A percentile compares a stretch with the other conserved stretches of the same genome.
phyloP scores from a whole-genome alignment of 53 echinoderm and acorn worm genomes.

The Apostichopus leukothele region DNA sequence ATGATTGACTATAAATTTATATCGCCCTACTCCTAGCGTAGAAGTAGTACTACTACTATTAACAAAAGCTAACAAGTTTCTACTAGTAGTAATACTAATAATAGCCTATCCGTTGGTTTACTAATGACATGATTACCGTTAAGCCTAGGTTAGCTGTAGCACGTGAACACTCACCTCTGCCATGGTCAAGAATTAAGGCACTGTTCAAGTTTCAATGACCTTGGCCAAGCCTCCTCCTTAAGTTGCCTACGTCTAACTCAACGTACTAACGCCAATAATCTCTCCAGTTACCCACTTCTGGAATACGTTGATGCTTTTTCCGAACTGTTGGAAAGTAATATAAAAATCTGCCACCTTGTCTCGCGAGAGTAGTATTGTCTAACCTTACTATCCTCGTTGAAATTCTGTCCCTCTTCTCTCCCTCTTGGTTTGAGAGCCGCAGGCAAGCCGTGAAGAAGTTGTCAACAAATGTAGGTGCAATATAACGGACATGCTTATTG shows the following conservation, averaged over 20 bases:
- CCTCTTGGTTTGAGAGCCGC: conserved; percentile 13
- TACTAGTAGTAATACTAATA: too few relatives aligned
- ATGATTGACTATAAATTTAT: too few relatives aligned
- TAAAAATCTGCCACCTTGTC: background rate
- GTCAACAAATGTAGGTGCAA: conserved; percentile 24
- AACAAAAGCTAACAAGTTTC: too few relatives aligned
- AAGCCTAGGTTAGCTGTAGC: background rate
- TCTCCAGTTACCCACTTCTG: background rate
- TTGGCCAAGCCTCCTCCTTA: background rate
- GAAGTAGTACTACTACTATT: too few relatives aligned
- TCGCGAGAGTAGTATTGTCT: background rate
- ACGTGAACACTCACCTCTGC: background rate
- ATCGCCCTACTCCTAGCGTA: too few relatives aligned
- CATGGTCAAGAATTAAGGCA: background rate
- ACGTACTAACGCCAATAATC: background rate
- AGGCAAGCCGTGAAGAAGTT: conserved; percentile 17
- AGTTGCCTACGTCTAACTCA: background rate
- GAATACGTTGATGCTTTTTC: background rate
- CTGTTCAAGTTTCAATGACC: background rate
- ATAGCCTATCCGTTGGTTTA: too few relatives aligned
- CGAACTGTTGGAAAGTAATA: background rate
- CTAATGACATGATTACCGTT: too few relatives aligned
- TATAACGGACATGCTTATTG: conserved; percentile 38
- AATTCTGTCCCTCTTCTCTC: background rate
- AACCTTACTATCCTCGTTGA: background rate